These are phyloP conservation scores for Heliocidaris tuberculata DNA, from an alignment of 35 echinoderm and acorn worm genomes.

Conservation along the genomic window DNA sequence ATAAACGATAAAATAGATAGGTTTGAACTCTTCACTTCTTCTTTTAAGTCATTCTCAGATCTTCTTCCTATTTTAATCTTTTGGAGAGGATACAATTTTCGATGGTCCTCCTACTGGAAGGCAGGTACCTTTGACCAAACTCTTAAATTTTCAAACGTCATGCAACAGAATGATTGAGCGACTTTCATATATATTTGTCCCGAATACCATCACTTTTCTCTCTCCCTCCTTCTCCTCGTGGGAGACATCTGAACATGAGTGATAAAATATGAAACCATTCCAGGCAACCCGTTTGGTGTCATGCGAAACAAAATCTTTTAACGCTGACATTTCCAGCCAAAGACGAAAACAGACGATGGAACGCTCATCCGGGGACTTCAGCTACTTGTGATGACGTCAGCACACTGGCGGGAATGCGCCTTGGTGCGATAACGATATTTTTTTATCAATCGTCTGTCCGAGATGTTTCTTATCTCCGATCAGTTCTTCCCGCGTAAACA, in stretches of 20 bases:
- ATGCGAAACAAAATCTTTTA: not conserved
- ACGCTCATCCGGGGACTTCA: not conserved
- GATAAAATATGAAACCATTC: not conserved
- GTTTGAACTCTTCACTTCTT: not conserved
- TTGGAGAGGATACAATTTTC: not conserved
- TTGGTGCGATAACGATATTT: slow-evolving; percentile 17
- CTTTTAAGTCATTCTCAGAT: not conserved
- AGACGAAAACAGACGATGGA: not conserved
- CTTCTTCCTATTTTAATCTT: not conserved
- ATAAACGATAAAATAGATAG: not conserved
- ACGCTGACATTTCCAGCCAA: not conserved
- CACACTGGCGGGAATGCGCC: not conserved
- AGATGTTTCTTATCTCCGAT: not conserved
- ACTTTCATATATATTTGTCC: not conserved
- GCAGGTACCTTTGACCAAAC: not conserved
- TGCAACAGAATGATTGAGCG: not conserved
- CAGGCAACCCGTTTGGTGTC: not conserved
- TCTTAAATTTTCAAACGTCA: not conserved
- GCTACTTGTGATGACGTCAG: not conserved
- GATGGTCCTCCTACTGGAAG: not conserved
- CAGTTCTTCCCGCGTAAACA: not conserved
- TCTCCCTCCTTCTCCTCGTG: not conserved
- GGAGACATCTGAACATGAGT: not conserved
- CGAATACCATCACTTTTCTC: not conserved
- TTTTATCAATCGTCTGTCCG: not conserved